Evolutionary conservation across 2,797 vertebrate species (phyloP).

Genomic region (Etheostoma perlongum): DNA sequence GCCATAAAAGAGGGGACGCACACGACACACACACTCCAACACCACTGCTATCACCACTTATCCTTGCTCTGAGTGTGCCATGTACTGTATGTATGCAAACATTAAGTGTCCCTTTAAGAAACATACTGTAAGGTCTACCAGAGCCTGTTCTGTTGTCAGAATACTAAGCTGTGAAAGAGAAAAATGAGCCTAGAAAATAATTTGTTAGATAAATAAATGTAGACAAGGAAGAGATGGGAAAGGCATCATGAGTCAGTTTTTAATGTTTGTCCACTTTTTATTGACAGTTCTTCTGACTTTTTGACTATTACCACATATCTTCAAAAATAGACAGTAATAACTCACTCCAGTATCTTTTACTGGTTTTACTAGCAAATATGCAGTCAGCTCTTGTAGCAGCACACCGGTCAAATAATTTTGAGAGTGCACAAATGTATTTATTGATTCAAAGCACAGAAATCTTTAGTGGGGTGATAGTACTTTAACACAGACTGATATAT

Average conservation of each 20-base stretch:
- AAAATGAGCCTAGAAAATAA: constrained; percentile 5
- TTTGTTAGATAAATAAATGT: constrained; percentile 17
- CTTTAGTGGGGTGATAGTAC: constrained; percentile 29
- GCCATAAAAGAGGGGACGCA: constrained; percentile 35
- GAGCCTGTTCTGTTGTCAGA: constrained; percentile 30
- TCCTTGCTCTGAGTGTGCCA: constrained; percentile 14
- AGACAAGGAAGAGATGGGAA: not conserved
- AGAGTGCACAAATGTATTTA: constrained; percentile 50
- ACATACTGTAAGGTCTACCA: constrained; percentile 6
- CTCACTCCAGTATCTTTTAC: constrained; percentile 18
- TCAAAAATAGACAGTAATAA: constrained; percentile 22
- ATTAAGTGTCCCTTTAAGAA: constrained; percentile 20
- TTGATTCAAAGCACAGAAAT: constrained; percentile 60
- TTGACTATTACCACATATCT: constrained; percentile 12
- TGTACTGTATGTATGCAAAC: constrained; percentile 19
- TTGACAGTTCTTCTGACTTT: not conserved
- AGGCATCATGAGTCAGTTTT: constrained; percentile 20
- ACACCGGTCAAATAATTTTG: constrained; percentile 47
- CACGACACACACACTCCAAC: not conserved
- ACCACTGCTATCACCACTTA: not conserved
- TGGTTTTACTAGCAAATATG: constrained; percentile 15
- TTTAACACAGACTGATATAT: constrained; percentile 29
- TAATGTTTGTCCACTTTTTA: constrained; percentile 19
- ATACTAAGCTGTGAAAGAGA: constrained; percentile 16
- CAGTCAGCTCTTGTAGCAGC: constrained; percentile 11